Percentiles rank a stretch among this genome's conserved stretches.
phyloP scores from a whole-genome alignment of 2,797 vertebrate species.

The Micropoecilia bifurca region DNA sequence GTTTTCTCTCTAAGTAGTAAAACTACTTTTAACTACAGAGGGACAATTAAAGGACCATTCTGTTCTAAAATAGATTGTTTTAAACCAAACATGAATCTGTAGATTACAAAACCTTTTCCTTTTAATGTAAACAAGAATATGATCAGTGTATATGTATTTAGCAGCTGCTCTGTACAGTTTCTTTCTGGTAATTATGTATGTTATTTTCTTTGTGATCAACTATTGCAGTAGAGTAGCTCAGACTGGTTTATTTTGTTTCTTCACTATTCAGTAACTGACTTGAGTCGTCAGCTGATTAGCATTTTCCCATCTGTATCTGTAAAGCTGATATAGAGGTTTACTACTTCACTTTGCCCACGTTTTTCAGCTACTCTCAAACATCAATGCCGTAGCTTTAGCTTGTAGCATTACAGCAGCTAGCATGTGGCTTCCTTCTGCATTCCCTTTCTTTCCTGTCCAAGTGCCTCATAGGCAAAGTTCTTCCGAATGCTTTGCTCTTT shows the following conservation, averaged over 20 bases:
- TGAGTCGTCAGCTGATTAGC: not conserved
- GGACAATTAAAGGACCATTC: not conserved
- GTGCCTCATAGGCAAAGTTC: too few species aligned
- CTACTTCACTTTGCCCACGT: not conserved
- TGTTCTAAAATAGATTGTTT: not conserved
- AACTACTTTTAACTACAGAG: not conserved
- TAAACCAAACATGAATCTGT: not conserved
- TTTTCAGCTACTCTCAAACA: not conserved
- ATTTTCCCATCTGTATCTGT: not conserved
- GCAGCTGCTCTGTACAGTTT: not conserved
- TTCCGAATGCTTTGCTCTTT: too few species aligned
- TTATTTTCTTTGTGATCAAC: not conserved
- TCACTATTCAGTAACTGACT: not conserved
- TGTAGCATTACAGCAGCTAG: not conserved
- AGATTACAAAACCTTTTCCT: not conserved
- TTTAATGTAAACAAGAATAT: not conserved
- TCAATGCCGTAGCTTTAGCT: not conserved
- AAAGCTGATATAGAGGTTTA: not conserved
- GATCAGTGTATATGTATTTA: not conserved
- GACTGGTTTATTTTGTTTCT: not conserved
- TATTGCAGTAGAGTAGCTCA: not conserved
- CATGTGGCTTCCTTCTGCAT: not conserved
- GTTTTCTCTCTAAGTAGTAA: not conserved
- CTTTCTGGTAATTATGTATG: not conserved
- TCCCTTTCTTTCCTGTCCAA: too few species aligned